A percentile compares a stretch with the other conserved stretches of the same genome.
Evolutionary conservation across 2,113 vertebrate genomes (phyloP).

Genomic region (Sinocyclocheilus anophthalmus): DNA sequence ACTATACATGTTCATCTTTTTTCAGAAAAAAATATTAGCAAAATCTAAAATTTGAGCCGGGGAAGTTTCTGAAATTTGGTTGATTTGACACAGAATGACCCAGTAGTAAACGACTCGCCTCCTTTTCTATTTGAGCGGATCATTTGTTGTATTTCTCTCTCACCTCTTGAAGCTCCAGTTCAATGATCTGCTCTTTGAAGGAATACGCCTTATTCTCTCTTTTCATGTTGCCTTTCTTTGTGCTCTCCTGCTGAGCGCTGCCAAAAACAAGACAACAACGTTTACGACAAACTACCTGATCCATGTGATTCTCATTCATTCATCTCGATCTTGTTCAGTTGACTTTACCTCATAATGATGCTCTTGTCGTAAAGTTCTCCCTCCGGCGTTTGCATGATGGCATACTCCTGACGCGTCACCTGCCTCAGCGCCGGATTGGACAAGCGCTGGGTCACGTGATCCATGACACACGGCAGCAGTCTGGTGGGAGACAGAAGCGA

Average conservation of each 20-base stretch:
- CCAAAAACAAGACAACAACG: slow-evolving; percentile 11
- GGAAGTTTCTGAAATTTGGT: too few species aligned
- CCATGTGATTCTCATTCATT: neutral
- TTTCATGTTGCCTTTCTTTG: slow-evolving; percentile 94
- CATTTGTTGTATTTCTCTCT: slow-evolving; percentile 24
- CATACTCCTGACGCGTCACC: slow-evolving; percentile 90
- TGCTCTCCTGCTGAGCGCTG: slow-evolving; percentile 92
- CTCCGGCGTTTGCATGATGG: slow-evolving; percentile 88
- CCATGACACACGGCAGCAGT: slow-evolving; percentile 86
- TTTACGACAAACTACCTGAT: neutral
- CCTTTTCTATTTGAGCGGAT: neutral
- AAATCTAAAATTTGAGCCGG: too few species aligned
- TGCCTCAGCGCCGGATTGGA: slow-evolving; percentile 80
- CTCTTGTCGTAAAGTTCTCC: slow-evolving; percentile 92
- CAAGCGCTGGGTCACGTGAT: slow-evolving; percentile 79
- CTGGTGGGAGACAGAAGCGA: slow-evolving; percentile 83
- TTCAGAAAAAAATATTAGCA: too few species aligned
- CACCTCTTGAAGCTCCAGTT: slow-evolving; percentile 96
- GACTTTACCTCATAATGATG: slow-evolving; percentile 87
- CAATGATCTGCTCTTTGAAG: slow-evolving; percentile 98
- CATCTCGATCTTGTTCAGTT: neutral
- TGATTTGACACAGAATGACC: too few species aligned
- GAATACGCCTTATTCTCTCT: slow-evolving; percentile 98
- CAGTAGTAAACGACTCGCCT: neutral
- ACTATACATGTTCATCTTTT: too few species aligned